Evolutionary conservation across 2,113 vertebrate species (phyloP), one percentile per base, ranked within the genome.

Genomic region (Trogon melanurus): DNA sequence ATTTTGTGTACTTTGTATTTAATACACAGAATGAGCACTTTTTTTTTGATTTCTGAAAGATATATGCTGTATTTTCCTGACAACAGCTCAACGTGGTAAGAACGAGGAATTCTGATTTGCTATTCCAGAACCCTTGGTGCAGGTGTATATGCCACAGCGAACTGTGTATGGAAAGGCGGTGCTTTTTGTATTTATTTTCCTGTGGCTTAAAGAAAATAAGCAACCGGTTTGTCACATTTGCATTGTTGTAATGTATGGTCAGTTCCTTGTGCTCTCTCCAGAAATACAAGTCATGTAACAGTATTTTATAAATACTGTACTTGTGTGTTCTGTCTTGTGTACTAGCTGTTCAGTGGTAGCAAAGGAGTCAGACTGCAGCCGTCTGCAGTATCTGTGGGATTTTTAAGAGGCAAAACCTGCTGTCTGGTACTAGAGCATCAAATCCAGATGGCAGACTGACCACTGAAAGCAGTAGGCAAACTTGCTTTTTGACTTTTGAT

Each of bases 21-120:
- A 98, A 98, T 98, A 98, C 98, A 98, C 98, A 97, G 98, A 98
- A 98, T 97, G 98, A 99, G 99, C 99, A 99, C 99, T 99, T 99
- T 99, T 98, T 94, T 94, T 73, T 56, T 71, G 95, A 93, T 87
- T 96, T 96, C 97, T 97, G 84, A 86, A 96, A 80, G 75, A n/a
- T 93, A 90, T 13, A 76, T 65, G 81, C 88, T 95, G 82, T 97
- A 81, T 96, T 97, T 97, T 97, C 96, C 93, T 92, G 86, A 87
- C 66, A 92, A 94, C 97, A 97, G 88, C 94, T 96, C 90, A 91
- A 93, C 91, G 80, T 61, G 58, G 58, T 94, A 93, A 96, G 88
- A 97, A 64, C 79, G 34, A 97, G 95, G 93, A 97, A 95, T 97
- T 96, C 82, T 53, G 89, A 85, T 94, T 93, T 95, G 76, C 86